Conservation (phyloP, 2,797 vertebrate species). For the Trichosurus vulpecula region DNA sequence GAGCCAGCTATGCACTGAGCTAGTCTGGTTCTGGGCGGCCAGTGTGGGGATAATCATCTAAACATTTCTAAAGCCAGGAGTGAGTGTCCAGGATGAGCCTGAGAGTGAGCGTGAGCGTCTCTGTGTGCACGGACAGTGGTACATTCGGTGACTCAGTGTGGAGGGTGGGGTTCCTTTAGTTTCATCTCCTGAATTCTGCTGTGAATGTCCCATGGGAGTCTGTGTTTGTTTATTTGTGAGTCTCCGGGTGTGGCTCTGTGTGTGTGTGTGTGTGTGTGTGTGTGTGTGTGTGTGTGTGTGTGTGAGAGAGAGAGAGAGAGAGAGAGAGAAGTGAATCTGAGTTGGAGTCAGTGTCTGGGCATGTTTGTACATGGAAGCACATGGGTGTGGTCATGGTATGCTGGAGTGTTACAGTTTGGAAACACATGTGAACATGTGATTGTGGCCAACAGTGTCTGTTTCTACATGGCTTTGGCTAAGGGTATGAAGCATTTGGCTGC, state of each 20-base stretch:
- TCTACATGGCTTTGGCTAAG: background rate
- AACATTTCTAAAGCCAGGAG: background rate
- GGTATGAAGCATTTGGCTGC: background rate
- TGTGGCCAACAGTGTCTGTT: background rate
- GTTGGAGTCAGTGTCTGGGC: background rate
- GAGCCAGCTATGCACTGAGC: too few species aligned
- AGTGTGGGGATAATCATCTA: background rate
- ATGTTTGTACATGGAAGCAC: background rate
- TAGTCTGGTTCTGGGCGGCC: background rate
- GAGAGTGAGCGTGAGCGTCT: background rate
- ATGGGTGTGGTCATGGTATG: background rate
- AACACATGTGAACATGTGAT: background rate
- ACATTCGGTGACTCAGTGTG: background rate
- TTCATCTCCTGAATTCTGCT: background rate
- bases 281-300: background rate
- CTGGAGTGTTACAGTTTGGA: background rate
- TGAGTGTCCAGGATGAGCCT: background rate
- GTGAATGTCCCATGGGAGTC: background rate
- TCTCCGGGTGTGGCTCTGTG: slow-evolving; percentile 32
- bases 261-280: background rate
- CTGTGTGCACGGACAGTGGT: background rate
- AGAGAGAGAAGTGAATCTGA: background rate
- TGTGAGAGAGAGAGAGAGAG: background rate
- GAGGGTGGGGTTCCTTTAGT: background rate
- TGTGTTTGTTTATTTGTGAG: slow-evolving; percentile 36